Evolutionary conservation across 2,113 vertebrate species (phyloP).

Genomic region (Cyanocitta stelleri): DNA sequence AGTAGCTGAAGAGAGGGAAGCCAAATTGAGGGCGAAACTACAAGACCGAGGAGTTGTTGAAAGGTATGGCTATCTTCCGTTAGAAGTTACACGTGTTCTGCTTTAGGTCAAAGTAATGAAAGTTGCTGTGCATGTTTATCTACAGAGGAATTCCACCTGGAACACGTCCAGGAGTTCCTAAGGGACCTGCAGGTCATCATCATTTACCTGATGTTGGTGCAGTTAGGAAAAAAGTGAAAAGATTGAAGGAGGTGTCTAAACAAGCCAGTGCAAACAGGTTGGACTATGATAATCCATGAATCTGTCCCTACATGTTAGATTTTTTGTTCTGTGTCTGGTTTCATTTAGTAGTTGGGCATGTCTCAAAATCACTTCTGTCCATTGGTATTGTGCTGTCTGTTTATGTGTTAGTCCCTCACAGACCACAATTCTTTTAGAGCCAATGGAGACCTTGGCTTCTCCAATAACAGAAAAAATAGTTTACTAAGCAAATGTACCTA

Average conservation of each 20-base stretch:
- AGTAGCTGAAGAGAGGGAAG: slow-evolving; percentile 64
- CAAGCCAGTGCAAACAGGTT: slow-evolving; percentile 76
- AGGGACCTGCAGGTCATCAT: slow-evolving; percentile 64
- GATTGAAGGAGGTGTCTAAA: slow-evolving; percentile 80
- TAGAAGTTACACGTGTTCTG: neutral
- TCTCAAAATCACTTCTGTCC: neutral
- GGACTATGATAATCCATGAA: slow-evolving; percentile 31
- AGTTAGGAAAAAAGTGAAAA: slow-evolving; percentile 82
- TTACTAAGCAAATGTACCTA: neutral
- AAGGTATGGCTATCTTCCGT: slow-evolving; percentile 62
- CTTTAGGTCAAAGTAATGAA: slow-evolving; percentile 52
- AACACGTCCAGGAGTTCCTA: slow-evolving; percentile 71
- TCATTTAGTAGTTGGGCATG: neutral
- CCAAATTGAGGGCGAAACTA: slow-evolving; percentile 31
- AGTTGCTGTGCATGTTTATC: slow-evolving; percentile 62
- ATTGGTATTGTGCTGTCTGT: neutral
- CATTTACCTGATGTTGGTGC: slow-evolving; percentile 69
- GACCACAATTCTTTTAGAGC: neutral
- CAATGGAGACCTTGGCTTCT: neutral
- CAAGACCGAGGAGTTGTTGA: slow-evolving; percentile 35
- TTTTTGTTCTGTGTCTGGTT: slow-evolving; percentile 29
- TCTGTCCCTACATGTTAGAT: slow-evolving; percentile 48
- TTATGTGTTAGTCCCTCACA: neutral
- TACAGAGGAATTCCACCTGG: slow-evolving; percentile 72
- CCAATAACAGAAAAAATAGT: neutral